Evolutionary conservation across 2,113 vertebrate species (phyloP).

Genomic region (Kryptolebias marmoratus): DNA sequence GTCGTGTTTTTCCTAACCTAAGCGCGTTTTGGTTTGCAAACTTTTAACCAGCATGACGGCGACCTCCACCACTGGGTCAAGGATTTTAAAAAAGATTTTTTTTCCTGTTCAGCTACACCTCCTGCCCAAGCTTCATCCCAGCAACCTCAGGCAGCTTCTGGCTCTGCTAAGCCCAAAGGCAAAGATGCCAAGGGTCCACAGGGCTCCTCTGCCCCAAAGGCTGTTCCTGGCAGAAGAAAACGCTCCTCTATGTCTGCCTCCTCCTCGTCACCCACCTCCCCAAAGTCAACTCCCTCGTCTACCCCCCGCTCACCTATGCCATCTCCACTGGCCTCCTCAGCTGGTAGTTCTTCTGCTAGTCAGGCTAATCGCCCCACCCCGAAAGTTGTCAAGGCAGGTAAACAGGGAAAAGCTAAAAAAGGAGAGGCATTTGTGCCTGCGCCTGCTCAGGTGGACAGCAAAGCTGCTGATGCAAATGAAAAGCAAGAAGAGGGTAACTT

Average conservation of each 20-base stretch:
- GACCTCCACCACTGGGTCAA: neutral
- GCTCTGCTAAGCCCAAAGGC: constrained; percentile 78
- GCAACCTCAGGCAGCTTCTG: constrained; percentile 73
- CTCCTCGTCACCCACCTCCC: constrained; percentile 78
- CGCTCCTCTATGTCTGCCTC: constrained; percentile 79
- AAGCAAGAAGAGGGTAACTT: constrained; percentile 19
- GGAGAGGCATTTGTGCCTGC: constrained; percentile 67
- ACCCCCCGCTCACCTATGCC: constrained; percentile 69
- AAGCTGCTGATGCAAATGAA: constrained; percentile 24
- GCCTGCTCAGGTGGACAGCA: constrained; percentile 27
- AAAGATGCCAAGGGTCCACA: constrained; percentile 75
- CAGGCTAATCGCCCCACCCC: constrained; percentile 70
- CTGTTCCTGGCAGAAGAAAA: constrained; percentile 79
- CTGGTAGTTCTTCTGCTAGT: constrained; percentile 54
- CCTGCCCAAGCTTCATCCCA: constrained; percentile 79
- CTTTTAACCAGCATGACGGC: constrained; percentile 73
- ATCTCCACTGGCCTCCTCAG: constrained; percentile 60
- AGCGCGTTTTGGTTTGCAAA: constrained; percentile 46
- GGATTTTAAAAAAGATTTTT: constrained; percentile 51
- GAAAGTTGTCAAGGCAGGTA: constrained; percentile 81
- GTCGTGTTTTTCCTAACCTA: constrained; percentile 45
- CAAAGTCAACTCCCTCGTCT: constrained; percentile 71
- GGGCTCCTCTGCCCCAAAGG: constrained; percentile 77
- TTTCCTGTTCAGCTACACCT: constrained; percentile 77
- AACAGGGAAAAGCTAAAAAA: constrained; percentile 78